Evolutionary conservation across 2,797 vertebrate species (phyloP).

Genomic region (Odontamblyopus rebecca): DNA sequence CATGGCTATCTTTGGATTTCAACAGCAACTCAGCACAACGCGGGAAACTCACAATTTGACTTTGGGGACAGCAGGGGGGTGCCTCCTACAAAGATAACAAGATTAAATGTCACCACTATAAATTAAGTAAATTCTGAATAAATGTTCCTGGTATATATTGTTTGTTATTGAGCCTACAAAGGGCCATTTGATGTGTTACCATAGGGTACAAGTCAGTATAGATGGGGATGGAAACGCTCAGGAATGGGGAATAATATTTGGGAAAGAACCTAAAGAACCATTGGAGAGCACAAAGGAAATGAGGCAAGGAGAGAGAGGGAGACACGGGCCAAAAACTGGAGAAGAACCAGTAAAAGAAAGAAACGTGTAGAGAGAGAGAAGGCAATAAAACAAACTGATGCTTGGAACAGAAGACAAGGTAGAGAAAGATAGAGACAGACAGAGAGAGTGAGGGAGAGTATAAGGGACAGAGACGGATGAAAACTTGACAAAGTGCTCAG

Average conservation of each 20-base stretch:
- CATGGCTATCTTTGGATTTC: conserved; percentile 37
- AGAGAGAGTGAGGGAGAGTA: conserved; percentile 11
- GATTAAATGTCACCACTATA: conserved; percentile 10
- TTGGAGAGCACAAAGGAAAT: conserved; percentile 77
- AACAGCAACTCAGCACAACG: conserved; percentile 35
- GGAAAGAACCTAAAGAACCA: conserved; percentile 77
- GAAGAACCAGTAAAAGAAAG: conserved; percentile 64
- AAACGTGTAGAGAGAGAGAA: conserved; percentile 55
- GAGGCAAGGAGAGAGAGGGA: conserved; percentile 73
- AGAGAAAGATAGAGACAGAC: conserved; percentile 3
- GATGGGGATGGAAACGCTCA: conserved; percentile 46
- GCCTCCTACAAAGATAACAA: conserved; percentile 70
- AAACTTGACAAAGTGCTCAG: conserved; percentile 62
- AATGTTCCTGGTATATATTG: neutral
- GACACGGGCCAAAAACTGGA: conserved; percentile 69
- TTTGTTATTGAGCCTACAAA: neutral
- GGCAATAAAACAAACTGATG: conserved; percentile 70
- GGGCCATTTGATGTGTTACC: conserved; percentile 7
- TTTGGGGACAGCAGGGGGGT: conserved; percentile 68
- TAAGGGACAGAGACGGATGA: conserved; percentile 56
- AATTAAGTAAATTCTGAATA: neutral
- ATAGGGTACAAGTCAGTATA: conserved; percentile 33
- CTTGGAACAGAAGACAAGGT: conserved; percentile 34
- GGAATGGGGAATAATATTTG: conserved; percentile 45
- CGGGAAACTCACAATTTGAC: conserved; percentile 36